phyloP scores from a whole-genome alignment of 1,140 invertebrate species.

The Thaumetopoea pityocampa region DNA sequence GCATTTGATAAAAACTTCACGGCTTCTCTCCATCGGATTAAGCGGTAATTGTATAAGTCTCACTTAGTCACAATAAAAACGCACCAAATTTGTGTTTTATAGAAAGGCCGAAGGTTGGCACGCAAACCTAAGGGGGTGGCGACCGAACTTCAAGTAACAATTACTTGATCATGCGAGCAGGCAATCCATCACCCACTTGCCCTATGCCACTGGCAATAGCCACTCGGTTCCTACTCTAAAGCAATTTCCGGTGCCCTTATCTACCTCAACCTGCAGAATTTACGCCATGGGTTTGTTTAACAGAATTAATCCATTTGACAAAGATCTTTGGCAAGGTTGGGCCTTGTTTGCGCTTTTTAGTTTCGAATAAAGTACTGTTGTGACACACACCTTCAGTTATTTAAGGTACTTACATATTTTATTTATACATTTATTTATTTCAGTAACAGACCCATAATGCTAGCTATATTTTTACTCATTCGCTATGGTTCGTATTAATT shows the following conservation, averaged over 20 bases:
- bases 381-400: too few species aligned
- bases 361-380: too few species aligned
- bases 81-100: constrained; percentile 37
- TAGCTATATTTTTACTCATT: too few species aligned
- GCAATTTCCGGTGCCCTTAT: constrained; percentile 71
- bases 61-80: constrained; percentile 45
- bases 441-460: too few species aligned
- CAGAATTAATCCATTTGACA: constrained; percentile 64
- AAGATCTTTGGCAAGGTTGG: constrained; percentile 43
- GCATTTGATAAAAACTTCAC: constrained; percentile 9
- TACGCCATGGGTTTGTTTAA: constrained; percentile 58
- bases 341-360: constrained; percentile 17
- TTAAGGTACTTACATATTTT: too few species aligned
- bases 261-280: constrained; percentile 49
- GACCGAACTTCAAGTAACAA: constrained; percentile 61
- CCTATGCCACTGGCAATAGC: constrained; percentile 46
- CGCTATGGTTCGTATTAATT: too few species aligned
- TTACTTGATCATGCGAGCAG: constrained; percentile 65
- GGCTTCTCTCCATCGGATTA: constrained; percentile 4
- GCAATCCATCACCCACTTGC: constrained; percentile 66
- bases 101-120: constrained; percentile 36
- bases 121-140: constrained; percentile 33
- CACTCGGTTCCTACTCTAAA: constrained; percentile 61
- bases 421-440: too few species aligned
- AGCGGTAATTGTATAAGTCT: constrained; percentile 31